A percentile compares a stretch with the other conserved stretches of the same genome.
Conservation (phyloP, 2,888 invertebrate species). For the Caenorhabditis doughertyi region DNA sequence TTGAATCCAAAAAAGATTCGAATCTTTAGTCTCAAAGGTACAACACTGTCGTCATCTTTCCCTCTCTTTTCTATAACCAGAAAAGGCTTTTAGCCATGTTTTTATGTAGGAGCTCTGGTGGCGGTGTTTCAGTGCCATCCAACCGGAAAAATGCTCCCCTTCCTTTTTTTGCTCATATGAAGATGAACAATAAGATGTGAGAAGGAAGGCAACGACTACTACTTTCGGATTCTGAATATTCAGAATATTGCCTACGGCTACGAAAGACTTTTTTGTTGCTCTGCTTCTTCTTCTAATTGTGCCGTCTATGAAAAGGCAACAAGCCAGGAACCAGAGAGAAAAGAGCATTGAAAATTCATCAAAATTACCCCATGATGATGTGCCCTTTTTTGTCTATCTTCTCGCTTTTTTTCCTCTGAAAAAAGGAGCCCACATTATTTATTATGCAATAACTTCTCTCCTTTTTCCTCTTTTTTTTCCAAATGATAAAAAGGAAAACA, state of each 20-base stretch:
- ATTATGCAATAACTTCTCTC: too few species aligned
- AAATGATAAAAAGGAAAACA: too few species aligned
- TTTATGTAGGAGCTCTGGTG: neutral
- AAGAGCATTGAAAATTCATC: constrained; percentile 39
- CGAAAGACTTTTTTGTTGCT: neutral
- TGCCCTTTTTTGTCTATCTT: constrained; percentile 8
- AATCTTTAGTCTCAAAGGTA: too few species aligned
- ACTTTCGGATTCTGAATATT: constrained; percentile 42
- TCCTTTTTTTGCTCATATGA: neutral
- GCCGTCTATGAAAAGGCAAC: neutral
- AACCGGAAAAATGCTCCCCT: constrained; percentile 48
- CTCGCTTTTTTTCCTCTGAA: neutral
- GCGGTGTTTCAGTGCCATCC: constrained; percentile 56
- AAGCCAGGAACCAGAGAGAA: neutral
- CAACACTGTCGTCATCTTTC: neutral
- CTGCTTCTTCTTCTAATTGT: neutral
- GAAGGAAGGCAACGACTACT: neutral
- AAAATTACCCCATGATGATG: constrained; percentile 31
- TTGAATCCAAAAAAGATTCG: too few species aligned
- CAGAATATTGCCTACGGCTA: neutral
- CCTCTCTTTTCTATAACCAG: neutral
- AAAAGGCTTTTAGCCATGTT: constrained; percentile 39
- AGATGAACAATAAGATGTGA: neutral
- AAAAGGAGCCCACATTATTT: neutral
- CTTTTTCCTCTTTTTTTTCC: too few species aligned